Evolutionary conservation across 2,797 vertebrate genomes (phyloP), one percentile per base, ranked within the genome.

Genomic region (Pterois miles): DNA sequence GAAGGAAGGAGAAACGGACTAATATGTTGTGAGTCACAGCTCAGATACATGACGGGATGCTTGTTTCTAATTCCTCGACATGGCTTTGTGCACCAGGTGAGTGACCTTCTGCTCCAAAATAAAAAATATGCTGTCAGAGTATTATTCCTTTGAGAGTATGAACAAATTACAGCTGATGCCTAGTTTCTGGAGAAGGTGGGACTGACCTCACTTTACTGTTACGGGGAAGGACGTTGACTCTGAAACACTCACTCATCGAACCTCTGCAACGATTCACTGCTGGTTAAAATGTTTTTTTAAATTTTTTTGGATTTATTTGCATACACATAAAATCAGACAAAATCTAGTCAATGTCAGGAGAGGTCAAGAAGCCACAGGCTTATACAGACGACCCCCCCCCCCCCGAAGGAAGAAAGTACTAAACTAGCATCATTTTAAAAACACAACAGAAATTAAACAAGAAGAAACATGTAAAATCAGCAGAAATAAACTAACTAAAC

Each of bases 51-150:
- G 1, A 40, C 10, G 43, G 65, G 54, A 40, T 68, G 38, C 40
- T 81, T 33, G 25, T 77, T 60, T 56, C 40, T 67, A 70, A 72
- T 72, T 66, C 63, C 34, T 65, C n/a, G 0, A 74, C 58, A 25
- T 20, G 38, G 68, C 65, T 63, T 25, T 76, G 63, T 75, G 65
- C 75, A 78, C 65, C 76, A 88, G 85, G 84, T 81, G 82, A 77
- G 63, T 85, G 81, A 82, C 67, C 64, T 69, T 77, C 65, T 64
- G 43, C 31, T 78, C 33, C 58, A 12, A 11, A 66, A 43, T 43
- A 65, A 83, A 64, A 60, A 70, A 81, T 69, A 69, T 71, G 56
- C 40, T 62, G 62, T 71, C 72, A 79, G 59, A 73, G 27, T 74
- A 80, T 71, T 56, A 73, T 84, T 82, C 54, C 23, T 52, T 73